Conservation (phyloP, 2,113 vertebrate species). For the Paradoxurus hermaphroditus region DNA sequence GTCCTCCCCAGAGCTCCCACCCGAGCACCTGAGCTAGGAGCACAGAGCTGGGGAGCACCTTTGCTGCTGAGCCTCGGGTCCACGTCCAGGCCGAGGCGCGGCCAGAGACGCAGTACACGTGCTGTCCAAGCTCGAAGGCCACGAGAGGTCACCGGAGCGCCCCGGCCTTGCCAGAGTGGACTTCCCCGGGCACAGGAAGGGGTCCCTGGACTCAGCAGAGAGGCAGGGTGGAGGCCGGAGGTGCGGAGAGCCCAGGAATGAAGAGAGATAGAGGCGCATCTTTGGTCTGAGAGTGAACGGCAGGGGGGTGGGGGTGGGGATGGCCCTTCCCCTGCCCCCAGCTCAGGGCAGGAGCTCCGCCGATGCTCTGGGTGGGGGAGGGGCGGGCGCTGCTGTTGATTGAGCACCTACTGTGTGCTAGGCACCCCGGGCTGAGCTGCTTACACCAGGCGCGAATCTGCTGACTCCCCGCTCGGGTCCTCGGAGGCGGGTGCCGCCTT, state of each 20-base stretch:
- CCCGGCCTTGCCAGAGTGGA: neutral
- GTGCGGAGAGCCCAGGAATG: neutral
- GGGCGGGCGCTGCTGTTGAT: neutral
- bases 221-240: neutral
- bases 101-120: no score
- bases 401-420: accelerated
- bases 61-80: neutral
- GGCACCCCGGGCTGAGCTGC: accelerated
- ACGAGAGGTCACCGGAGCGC: neutral
- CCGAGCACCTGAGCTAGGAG: neutral
- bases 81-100: accelerated
- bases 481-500: accelerated
- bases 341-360: neutral
- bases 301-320: no score
- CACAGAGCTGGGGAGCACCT: neutral
- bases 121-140: neutral
- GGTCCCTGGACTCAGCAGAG: neutral
- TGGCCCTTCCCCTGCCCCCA: accelerated
- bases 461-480: neutral
- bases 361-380: neutral
- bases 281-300: neutral
- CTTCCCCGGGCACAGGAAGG: neutral
- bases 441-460: accelerated
- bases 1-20: neutral
- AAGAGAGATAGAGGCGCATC: neutral